These are phyloP conservation scores for Rosalia funebris DNA, from an alignment of 2,888 invertebrate genomes.

Conservation along the genomic window DNA sequence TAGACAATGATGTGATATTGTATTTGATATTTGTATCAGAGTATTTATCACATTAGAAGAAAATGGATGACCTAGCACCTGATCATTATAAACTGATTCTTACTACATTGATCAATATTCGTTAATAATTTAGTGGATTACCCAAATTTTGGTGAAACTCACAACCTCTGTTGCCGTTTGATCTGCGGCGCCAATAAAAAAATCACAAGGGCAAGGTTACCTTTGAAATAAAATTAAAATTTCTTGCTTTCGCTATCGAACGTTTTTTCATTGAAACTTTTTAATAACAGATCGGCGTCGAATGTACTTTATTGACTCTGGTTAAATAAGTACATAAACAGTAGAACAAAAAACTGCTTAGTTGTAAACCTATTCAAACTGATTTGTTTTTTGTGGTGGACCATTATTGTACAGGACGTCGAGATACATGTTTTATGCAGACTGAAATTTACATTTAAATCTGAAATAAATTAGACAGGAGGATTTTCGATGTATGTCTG, in stretches of 20 bases:
- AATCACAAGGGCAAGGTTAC: neutral
- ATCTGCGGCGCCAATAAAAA: neutral
- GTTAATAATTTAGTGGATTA: too few species aligned
- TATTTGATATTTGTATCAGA: too few species aligned
- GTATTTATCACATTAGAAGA: too few species aligned
- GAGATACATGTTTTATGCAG: constrained; percentile 5
- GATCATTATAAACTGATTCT: too few species aligned
- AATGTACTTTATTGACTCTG: neutral
- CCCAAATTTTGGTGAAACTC: neutral
- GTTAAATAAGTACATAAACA: constrained; percentile 1
- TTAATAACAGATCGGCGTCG: neutral
- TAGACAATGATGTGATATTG: too few species aligned
- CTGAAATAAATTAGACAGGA: constrained; percentile 24
- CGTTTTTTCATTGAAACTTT: neutral
- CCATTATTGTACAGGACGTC: constrained; percentile 10
- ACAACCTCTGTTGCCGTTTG: neutral
- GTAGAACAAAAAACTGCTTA: constrained; percentile 19
- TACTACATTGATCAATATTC: too few species aligned
- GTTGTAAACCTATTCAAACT: constrained; percentile 12
- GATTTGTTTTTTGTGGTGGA: constrained; percentile 15
- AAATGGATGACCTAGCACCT: too few species aligned
- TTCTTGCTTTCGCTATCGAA: neutral
- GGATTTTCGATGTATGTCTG: constrained; percentile 18
- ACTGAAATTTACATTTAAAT: constrained; percentile 23
- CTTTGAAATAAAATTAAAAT: constrained; percentile 2